These are phyloP conservation scores for Geodia barretti DNA, from an alignment of 37 sponge, comb jelly and placozoan genomes.

Conservation along the genomic window DNA sequence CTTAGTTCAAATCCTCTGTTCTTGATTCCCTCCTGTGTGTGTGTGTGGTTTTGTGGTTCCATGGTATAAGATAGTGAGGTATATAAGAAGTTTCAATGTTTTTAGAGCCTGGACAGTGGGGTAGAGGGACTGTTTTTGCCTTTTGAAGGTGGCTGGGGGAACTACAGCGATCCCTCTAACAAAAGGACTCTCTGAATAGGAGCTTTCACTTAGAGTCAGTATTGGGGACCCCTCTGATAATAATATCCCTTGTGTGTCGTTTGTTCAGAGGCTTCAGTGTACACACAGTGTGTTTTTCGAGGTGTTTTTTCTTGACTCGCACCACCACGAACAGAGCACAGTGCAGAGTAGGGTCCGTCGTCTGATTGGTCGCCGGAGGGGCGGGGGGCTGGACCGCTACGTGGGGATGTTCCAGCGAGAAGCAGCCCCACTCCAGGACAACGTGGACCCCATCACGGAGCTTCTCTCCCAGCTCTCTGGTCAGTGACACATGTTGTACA, in stretches of 20 bases:
- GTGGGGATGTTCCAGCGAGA: conserved; percentile 29
- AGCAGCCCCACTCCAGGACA: conserved; percentile 31
- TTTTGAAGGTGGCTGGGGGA: too few species aligned
- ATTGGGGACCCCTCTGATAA: too few species aligned
- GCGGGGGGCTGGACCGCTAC: conserved; percentile 51
- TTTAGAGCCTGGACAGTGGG: too few species aligned
- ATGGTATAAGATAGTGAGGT: neutral
- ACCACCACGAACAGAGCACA: neutral
- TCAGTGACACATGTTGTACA: conserved; percentile 5
- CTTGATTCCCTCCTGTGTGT: too few species aligned
- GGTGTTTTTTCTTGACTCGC: conserved; percentile 28
- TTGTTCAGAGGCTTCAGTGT: too few species aligned
- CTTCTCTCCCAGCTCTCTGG: conserved; percentile 78
- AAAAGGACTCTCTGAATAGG: too few species aligned
- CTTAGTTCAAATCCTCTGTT: too few species aligned
- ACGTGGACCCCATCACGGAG: conserved; percentile 78
- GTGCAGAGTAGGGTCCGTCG: conserved; percentile 57
- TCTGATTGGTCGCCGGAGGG: conserved; percentile 48
- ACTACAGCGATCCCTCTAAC: too few species aligned
- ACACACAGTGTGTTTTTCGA: neutral
- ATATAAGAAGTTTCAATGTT: too few species aligned
- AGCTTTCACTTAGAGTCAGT: too few species aligned
- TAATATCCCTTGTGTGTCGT: too few species aligned
- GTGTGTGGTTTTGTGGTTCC: neutral
- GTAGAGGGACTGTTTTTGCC: too few species aligned